Conservation (phyloP, 1,140 invertebrate genomes). For the Laodelphax striatellus region DNA sequence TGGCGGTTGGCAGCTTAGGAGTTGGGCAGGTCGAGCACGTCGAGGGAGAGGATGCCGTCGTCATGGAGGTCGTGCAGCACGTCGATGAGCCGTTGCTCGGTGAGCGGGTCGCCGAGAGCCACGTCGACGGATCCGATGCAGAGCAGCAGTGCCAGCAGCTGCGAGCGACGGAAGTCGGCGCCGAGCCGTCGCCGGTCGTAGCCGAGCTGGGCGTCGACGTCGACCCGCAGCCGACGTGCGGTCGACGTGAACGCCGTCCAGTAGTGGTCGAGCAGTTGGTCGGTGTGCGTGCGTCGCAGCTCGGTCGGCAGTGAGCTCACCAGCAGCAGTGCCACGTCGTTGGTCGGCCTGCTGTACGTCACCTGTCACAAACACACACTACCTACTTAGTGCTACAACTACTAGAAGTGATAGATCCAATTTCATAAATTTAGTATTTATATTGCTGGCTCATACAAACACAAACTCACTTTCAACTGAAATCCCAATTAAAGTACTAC, state of each 20-base stretch:
- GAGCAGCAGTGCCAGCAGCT: constrained; percentile 56
- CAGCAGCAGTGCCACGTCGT: constrained; percentile 63
- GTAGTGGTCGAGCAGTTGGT: constrained; percentile 51
- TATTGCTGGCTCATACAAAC: too few species aligned
- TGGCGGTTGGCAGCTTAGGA: background rate
- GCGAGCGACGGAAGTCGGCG: constrained; percentile 54
- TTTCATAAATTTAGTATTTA: too few species aligned
- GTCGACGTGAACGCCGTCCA: constrained; percentile 44
- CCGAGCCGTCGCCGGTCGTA: constrained; percentile 43
- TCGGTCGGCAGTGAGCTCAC: constrained; percentile 63
- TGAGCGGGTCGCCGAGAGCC: constrained; percentile 49
- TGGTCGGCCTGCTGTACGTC: constrained; percentile 60
- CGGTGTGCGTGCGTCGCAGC: constrained; percentile 45
- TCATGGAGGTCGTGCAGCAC: constrained; percentile 45
- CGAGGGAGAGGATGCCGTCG: constrained; percentile 37
- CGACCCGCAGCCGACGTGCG: constrained; percentile 43
- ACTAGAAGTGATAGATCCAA: too few species aligned
- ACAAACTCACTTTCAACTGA: too few species aligned
- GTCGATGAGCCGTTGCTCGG: constrained; percentile 51
- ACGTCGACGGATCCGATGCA: constrained; percentile 71
- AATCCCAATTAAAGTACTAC: too few species aligned
- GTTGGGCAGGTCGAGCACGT: constrained; percentile 20
- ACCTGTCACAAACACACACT: too few species aligned
- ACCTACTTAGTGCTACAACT: too few species aligned
- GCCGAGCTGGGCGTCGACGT: constrained; percentile 41